A percentile compares a stretch with the other conserved stretches of the same genome.
These are phyloP conservation scores for Epistrophella euchroma DNA, from an alignment of 2,888 invertebrate species.

Conservation along the genomic window DNA sequence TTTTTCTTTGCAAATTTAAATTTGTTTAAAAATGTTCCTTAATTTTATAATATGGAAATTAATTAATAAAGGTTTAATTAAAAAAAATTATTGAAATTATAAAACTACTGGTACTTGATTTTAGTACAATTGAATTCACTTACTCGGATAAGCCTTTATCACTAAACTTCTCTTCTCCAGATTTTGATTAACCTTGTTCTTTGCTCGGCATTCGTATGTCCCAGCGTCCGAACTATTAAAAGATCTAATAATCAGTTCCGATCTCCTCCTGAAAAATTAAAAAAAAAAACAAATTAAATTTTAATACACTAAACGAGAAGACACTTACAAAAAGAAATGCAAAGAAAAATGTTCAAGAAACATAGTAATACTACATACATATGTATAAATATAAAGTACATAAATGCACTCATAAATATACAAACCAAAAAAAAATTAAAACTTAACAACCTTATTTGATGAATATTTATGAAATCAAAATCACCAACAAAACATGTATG, in stretches of 20 bases:
- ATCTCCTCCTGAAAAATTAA: slow-evolving; percentile 88
- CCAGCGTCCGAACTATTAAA: slow-evolving; percentile 90
- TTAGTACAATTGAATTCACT: slow-evolving; percentile 74
- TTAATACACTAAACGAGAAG: neutral
- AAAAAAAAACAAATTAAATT: slow-evolving; percentile 26
- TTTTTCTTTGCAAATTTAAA: no score
- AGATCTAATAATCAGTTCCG: slow-evolving; percentile 91
- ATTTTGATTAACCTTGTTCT: slow-evolving; percentile 84
- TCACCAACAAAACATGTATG: neutral
- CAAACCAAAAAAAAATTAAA: neutral
- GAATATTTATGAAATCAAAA: slow-evolving; percentile 52
- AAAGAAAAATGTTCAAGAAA: neutral
- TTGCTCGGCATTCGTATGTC: slow-evolving; percentile 92
- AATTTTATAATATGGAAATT: no score
- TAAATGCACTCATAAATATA: neutral
- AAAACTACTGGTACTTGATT: neutral
- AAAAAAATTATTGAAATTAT: neutral
- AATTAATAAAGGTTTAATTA: no score
- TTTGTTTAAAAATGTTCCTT: no score
- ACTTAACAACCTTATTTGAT: slow-evolving; percentile 14
- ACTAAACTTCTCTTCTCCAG: slow-evolving; percentile 82
- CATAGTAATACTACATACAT: neutral
- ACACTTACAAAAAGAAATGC: neutral
- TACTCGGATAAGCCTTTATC: slow-evolving; percentile 83
- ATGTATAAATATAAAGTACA: neutral